A percentile compares a stretch with the other conserved stretches of the same genome.
These are phyloP conservation scores for Nemurella pictetii DNA, from an alignment of 2,888 invertebrate genomes.

Conservation along the genomic window DNA sequence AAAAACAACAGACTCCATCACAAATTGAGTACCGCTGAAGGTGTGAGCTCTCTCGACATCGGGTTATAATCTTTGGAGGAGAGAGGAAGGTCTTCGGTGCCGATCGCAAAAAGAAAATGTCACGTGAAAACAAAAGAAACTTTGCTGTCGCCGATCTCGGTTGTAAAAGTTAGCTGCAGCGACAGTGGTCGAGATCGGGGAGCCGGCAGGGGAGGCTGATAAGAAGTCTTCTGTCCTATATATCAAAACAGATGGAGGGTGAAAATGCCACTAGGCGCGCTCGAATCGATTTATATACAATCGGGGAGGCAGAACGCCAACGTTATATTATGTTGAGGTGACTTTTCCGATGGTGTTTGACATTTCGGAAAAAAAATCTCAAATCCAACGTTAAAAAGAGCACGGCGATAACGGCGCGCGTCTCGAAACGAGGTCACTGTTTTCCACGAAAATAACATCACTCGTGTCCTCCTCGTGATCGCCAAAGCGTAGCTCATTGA, in stretches of 20 bases:
- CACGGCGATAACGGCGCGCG: neutral
- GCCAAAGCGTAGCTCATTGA: neutral
- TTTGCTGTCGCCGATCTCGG: neutral
- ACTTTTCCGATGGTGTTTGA: constrained; percentile 24
- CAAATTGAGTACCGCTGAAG: neutral
- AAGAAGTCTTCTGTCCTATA: constrained; percentile 19
- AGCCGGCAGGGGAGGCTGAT: neutral
- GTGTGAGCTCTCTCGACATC: neutral
- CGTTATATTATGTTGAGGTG: neutral
- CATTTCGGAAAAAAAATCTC: constrained; percentile 10
- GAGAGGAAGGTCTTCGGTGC: neutral
- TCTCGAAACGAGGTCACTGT: neutral
- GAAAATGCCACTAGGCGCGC: constrained; percentile 28
- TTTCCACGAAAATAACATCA: neutral
- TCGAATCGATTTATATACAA: constrained; percentile 21
- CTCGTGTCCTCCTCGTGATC: neutral
- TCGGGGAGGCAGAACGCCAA: neutral
- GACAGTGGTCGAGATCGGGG: neutral
- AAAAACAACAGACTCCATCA: neutral
- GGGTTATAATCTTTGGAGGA: neutral
- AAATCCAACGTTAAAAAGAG: neutral
- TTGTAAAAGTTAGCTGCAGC: neutral
- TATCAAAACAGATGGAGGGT: constrained; percentile 31
- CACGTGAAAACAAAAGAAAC: neutral
- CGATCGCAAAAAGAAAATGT: neutral